These are phyloP conservation scores for Premnoplex brunnescens DNA, from an alignment of 2,797 vertebrate genomes.

Conservation along the genomic window DNA sequence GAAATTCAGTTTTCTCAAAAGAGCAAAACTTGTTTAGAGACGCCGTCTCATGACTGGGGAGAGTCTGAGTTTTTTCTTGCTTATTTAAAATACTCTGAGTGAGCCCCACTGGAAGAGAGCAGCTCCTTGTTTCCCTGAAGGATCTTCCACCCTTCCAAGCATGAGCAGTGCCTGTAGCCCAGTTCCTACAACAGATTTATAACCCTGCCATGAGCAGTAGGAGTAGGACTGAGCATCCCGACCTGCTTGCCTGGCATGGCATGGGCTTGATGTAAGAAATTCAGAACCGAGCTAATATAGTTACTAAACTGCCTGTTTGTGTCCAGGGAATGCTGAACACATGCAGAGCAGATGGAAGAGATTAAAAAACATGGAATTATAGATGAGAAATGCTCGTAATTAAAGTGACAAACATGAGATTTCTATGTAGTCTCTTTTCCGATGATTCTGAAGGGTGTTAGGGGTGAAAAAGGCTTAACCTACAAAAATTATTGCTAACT, in stretches of 20 bases:
- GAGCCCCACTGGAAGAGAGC: not conserved
- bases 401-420: not conserved
- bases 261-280: not conserved
- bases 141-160: not conserved
- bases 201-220: not conserved
- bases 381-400: constrained; percentile 1
- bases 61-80: not conserved
- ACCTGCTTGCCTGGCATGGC: not conserved
- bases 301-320: not conserved
- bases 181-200: not conserved
- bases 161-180: not conserved
- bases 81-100: not conserved
- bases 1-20: not conserved
- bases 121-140: not conserved
- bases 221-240: not conserved
- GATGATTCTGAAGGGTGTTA: not conserved
- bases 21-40: not conserved
- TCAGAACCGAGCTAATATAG: not conserved
- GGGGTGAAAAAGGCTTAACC: not conserved
- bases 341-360: not conserved
- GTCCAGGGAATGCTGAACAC: not conserved
- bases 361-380: not conserved
- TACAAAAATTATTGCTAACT: not conserved
- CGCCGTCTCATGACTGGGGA: not conserved
- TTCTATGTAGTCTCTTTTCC: not conserved